Conservation (phyloP, 2,797 vertebrate species). For the Pangasius sanitwongsei region DNA sequence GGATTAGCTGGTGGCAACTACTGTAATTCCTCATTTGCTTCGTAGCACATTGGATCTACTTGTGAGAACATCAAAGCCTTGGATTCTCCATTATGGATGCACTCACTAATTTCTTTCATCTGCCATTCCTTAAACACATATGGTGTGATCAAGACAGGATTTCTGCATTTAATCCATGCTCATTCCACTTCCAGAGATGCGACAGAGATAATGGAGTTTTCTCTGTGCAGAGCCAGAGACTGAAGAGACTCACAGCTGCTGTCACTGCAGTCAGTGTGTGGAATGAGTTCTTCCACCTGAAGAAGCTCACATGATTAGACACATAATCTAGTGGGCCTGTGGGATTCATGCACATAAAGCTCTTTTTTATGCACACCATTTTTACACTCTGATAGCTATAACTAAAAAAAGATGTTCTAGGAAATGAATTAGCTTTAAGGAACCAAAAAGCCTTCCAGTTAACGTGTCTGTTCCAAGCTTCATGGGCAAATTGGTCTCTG, state of each 20-base stretch:
- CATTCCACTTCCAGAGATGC: conserved; percentile 23
- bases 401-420: neutral
- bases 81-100: conserved; percentile 27
- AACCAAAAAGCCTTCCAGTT: neutral
- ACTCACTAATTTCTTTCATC: conserved; percentile 42
- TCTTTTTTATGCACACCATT: neutral
- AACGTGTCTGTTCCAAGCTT: neutral
- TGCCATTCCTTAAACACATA: conserved; percentile 38
- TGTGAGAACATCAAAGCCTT: conserved; percentile 11
- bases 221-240: neutral
- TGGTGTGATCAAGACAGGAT: conserved; percentile 39
- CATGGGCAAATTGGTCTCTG: neutral
- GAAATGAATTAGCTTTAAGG: neutral
- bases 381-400: neutral
- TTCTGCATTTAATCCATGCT: conserved; percentile 39
- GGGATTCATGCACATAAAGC: neutral
- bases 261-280: neutral
- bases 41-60: conserved; percentile 2
- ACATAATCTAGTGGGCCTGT: neutral
- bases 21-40: conserved; percentile 45
- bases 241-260: conserved; percentile 3
- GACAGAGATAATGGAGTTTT: conserved; percentile 7
- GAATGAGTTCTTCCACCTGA: neutral
- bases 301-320: conserved; percentile 22
- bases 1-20: conserved; percentile 30